Percentiles rank a stretch among this genome's conserved stretches.
Conservation (phyloP, 2,888 invertebrate genomes). For the Ypsolopha scabrella region DNA sequence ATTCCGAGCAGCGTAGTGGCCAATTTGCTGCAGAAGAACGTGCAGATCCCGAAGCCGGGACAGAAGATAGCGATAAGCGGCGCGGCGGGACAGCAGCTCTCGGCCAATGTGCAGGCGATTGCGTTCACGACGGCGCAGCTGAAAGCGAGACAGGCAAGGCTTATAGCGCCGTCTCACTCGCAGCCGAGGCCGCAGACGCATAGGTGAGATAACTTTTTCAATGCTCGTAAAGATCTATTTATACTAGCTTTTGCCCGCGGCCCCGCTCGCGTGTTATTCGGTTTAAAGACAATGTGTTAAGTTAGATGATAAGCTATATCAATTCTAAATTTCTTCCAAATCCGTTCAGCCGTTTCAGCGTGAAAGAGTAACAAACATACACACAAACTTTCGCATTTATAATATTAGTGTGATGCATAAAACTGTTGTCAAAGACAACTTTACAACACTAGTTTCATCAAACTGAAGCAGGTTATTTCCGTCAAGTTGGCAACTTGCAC, state of each 20-base stretch:
- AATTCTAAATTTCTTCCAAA: no score
- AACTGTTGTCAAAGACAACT: no score
- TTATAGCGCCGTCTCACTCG: constrained; percentile 30
- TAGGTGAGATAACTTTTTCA: constrained; percentile 19
- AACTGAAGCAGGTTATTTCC: no score
- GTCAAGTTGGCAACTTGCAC: neutral
- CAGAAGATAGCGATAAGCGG: constrained; percentile 40
- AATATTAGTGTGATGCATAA: no score
- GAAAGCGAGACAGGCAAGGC: constrained; percentile 37
- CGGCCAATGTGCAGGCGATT: constrained; percentile 46
- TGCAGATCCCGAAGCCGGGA: constrained; percentile 28
- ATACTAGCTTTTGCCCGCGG: neutral
- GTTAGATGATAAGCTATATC: no score
- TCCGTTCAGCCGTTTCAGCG: no score
- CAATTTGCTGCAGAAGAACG: constrained; percentile 38
- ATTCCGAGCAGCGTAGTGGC: constrained; percentile 40
- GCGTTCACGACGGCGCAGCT: constrained; percentile 42
- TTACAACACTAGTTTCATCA: no score
- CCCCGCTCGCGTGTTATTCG: no score
- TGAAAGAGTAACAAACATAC: no score
- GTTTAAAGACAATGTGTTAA: no score
- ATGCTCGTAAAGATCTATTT: neutral
- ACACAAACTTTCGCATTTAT: no score
- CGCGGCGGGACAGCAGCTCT: constrained; percentile 20
- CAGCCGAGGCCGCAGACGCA: constrained; percentile 20